Evolutionary conservation across 2,888 invertebrate species (phyloP).

Genomic region (Altica lythri): DNA sequence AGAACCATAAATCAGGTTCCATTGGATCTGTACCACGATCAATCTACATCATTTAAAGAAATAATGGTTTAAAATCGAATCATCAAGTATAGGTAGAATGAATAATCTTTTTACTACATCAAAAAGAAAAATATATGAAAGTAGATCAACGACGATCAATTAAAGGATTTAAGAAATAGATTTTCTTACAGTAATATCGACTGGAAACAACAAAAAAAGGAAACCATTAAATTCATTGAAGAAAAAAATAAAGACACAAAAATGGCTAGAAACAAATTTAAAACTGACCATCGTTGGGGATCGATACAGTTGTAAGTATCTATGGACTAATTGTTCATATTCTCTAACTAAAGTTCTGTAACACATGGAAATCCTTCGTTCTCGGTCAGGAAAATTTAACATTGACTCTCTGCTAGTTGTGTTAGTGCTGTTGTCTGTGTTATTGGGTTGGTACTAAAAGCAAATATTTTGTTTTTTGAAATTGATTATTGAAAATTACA

Average conservation of each 20-base stretch:
- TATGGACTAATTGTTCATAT: constrained; percentile 59
- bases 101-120: too few relatives aligned
- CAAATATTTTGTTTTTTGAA: too few relatives aligned
- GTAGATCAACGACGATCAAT: too few relatives aligned
- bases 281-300: constrained; percentile 56
- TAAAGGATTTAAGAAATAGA: too few relatives aligned
- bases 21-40: constrained; percentile 74
- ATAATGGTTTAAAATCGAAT: too few relatives aligned
- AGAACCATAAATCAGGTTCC: constrained; percentile 61
- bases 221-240: too few relatives aligned
- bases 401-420: constrained; percentile 1
- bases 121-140: too few relatives aligned
- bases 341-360: constrained; percentile 60
- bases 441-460: constrained; percentile 24
- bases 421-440: constrained; percentile 33
- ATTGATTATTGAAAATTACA: too few relatives aligned
- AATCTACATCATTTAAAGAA: constrained; percentile 58
- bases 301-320: constrained; percentile 58
- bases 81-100: neutral
- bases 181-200: too few relatives aligned
- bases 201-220: too few relatives aligned
- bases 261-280: too few relatives aligned
- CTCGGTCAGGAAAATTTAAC: constrained; percentile 55
- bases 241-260: too few relatives aligned
- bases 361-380: constrained; percentile 58